Base-by-base conservation (phyloP, 2,888 invertebrate species). In the Ypsolopha scabrella region DNA sequence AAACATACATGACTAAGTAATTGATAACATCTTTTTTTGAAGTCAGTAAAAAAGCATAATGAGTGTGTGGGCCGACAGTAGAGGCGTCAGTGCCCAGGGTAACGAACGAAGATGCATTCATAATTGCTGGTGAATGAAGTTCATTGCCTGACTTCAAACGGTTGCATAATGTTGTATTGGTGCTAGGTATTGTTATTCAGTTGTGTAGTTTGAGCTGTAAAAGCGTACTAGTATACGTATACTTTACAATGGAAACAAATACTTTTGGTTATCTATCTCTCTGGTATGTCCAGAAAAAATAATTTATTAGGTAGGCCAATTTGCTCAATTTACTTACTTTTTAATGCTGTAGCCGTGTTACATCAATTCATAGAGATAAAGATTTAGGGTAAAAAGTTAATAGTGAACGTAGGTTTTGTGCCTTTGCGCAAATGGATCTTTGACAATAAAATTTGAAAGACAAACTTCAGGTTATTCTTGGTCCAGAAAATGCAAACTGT, bases 11-110 rank as follows among this genome's bases (percentile, higher is more conserved):
- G 24, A 24, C 24, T 24, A 24, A n/a, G n/a, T n/a, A n/a, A 55
- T 54, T 53, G 53, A 24, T 24, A 4, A 3, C 8, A 43, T 43
- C 43, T 6, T 7, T 43, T n/a, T 14, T 14, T 14, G 43, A 43
- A 43, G 14, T 43, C 13, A 13, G 43, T 24, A 62, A 63, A 63
- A 70, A 24, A 72, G 73, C 72, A 75, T 71, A 73, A 72, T 65
- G 67, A 72, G 67, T 73, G 78, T 79, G 80, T 78, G 80, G 78
- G 73, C 75, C 54, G 80, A 80, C 80, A 79, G 68, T 63, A 61
- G n/a, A 59, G 61, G 62, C 69, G 74, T 68, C 70, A 70, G 67
- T 69, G 72, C 70, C 67, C 69, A 60, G 83, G 75, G 79, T 81
- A 78, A 78, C 71, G 24, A 24, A 24, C 24, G 81, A 67, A 72